Percentiles rank a stretch among this genome's conserved stretches.
These are phyloP conservation scores for Mormyrus iriodes DNA, from an alignment of 2,113 vertebrate species.

Conservation along the genomic window DNA sequence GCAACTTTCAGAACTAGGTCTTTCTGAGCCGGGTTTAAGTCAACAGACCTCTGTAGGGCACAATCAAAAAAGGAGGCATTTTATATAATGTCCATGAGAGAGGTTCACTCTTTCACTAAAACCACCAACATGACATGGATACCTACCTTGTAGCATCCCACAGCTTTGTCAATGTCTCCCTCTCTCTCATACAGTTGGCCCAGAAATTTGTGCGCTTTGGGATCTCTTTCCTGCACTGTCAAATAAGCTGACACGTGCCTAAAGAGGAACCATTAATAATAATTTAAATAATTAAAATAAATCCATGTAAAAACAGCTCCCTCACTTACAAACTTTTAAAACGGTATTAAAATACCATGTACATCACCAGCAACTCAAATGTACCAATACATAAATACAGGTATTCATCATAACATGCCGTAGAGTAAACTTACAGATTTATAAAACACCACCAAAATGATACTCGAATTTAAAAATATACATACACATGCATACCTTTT, in stretches of 20 bases:
- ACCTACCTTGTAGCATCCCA: conserved; percentile 87
- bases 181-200: conserved; percentile 89
- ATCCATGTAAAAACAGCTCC: not conserved
- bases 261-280: not conserved
- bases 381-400: not conserved
- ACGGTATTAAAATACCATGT: not conserved
- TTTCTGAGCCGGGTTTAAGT: conserved; percentile 86
- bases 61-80: not conserved
- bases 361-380: not conserved
- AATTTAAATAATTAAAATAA: not conserved
- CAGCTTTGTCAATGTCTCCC: conserved; percentile 79
- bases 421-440: not conserved
- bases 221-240: conserved; percentile 82
- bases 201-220: conserved; percentile 92
- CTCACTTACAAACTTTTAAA: not conserved
- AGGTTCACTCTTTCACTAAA: not conserved
- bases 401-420: not conserved
- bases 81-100: not conserved
- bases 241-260: conserved; percentile 87
- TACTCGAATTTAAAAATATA: not conserved
- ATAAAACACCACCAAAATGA: not conserved
- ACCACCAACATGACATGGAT: not conserved
- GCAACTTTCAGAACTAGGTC: conserved; percentile 95
- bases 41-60: conserved; percentile 78
- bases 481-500: conserved; percentile 75